These are phyloP conservation scores for Lerista edwardsae DNA, from an alignment of 2,797 vertebrate species.

Conservation along the genomic window DNA sequence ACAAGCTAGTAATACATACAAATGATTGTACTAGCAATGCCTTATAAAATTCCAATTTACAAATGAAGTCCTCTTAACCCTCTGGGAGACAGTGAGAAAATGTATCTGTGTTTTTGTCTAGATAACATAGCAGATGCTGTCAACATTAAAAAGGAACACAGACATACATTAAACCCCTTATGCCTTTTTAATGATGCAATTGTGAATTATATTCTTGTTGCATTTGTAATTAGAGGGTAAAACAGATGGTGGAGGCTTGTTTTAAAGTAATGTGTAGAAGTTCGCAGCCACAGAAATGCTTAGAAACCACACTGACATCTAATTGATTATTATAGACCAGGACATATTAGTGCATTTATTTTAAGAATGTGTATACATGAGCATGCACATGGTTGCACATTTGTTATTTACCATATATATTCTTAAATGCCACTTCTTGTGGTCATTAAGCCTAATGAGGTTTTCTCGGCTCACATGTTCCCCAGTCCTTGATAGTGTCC, in stretches of 20 bases:
- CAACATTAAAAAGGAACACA: conserved; percentile 72
- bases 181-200: conserved; percentile 79
- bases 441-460: conserved; percentile 70
- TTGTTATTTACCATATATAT: conserved; percentile 57
- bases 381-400: conserved; percentile 50
- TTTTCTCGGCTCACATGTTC: conserved; percentile 30
- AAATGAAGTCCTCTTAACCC: conserved; percentile 5
- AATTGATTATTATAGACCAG: conserved; percentile 73
- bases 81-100: conserved; percentile 22
- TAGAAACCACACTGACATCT: conserved; percentile 58
- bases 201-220: conserved; percentile 81
- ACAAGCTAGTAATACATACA: no score
- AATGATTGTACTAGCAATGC: conserved; percentile 29
- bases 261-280: conserved; percentile 75
- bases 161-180: conserved; percentile 75
- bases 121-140: conserved; percentile 66
- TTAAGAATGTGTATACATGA: conserved; percentile 30
- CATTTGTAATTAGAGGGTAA: conserved; percentile 78
- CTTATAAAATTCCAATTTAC: conserved; percentile 46
- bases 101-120: conserved; percentile 32
- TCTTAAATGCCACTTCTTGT: conserved; percentile 67
- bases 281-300: conserved; percentile 68
- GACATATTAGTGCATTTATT: conserved; percentile 56
- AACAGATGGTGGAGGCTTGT: conserved; percentile 80
- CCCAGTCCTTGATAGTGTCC: neutral